phyloP scores from a whole-genome alignment of 1,140 invertebrate genomes.

The Drosophila tropicalis region DNA sequence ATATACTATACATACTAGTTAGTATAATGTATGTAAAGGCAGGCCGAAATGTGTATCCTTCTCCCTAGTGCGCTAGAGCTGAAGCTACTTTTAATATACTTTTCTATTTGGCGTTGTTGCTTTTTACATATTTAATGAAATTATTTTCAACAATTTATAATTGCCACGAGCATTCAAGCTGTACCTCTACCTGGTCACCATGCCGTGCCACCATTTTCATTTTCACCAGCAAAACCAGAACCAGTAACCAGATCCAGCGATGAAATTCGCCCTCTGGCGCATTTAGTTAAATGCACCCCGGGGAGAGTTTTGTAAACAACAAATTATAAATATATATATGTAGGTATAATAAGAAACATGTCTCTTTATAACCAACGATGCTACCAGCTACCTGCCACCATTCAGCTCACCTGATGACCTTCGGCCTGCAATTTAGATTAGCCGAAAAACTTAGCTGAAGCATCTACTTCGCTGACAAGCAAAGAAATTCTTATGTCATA shows the following conservation, averaged over 20 bases:
- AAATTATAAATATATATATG: constrained; percentile 56
- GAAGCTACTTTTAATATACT: constrained; percentile 50
- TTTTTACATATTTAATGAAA: constrained; percentile 82
- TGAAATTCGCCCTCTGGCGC: constrained; percentile 31
- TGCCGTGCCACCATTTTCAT: constrained; percentile 10
- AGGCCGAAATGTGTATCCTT: constrained; percentile 21
- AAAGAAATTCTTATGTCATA: neutral
- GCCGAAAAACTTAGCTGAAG: neutral
- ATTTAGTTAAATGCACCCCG: constrained; percentile 75
- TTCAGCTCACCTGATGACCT: neutral
- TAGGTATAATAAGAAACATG: constrained; percentile 36
- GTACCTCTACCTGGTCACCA: constrained; percentile 5
- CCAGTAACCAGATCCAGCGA: neutral
- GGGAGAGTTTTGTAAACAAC: constrained; percentile 68
- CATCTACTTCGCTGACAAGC: neutral
- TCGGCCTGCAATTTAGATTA: neutral
- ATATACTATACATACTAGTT: neutral
- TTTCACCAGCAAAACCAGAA: neutral
- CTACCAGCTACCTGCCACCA: neutral
- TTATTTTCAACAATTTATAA: constrained; percentile 82
- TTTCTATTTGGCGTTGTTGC: constrained; percentile 60
- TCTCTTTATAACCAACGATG: constrained; percentile 4
- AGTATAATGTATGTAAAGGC: neutral
- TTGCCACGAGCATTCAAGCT: constrained; percentile 67
- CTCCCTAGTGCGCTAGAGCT: neutral